These are phyloP conservation scores for Thomomys bottae DNA, from an alignment of 2,113 vertebrate species.

Conservation along the genomic window DNA sequence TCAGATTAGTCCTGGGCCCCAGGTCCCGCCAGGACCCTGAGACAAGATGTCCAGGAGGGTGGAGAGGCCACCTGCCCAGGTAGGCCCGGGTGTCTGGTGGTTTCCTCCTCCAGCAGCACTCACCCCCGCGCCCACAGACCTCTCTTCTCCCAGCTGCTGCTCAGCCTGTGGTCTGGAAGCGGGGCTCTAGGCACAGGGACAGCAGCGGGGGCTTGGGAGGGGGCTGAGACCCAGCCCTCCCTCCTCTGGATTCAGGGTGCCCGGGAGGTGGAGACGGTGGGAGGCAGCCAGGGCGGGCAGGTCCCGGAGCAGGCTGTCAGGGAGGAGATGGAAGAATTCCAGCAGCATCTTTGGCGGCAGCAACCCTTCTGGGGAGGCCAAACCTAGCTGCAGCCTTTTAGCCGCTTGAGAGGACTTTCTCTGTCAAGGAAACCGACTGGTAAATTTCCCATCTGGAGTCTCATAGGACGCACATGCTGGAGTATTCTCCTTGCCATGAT, in stretches of 20 bases:
- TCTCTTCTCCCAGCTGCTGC: no score
- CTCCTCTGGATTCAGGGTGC: no score
- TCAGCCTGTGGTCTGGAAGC: no score
- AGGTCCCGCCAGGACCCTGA: neutral
- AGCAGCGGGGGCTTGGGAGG: no score
- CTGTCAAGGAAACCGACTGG: neutral
- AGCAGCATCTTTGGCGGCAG: rapidly evolving
- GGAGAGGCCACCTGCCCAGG: neutral
- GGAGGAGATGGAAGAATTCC: neutral
- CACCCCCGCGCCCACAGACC: no score
- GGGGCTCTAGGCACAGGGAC: neutral
- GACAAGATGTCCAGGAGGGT: neutral
- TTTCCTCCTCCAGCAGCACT: no score
- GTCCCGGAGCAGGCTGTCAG: neutral
- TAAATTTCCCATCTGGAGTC: neutral
- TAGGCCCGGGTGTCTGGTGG: no score
- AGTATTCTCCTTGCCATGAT: no score
- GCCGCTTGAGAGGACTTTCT: neutral
- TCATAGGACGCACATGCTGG: no score
- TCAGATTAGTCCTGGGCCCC: neutral
- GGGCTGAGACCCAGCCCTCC: no score
- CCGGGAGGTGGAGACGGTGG: neutral
- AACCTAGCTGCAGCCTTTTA: neutral
- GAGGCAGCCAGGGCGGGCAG: neutral
- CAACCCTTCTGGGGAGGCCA: rapidly evolving